Evolutionary conservation across 30 jellyfish, hydroid and myxozoan species (phyloP).

Genomic region (Cassiopea andromeda): DNA sequence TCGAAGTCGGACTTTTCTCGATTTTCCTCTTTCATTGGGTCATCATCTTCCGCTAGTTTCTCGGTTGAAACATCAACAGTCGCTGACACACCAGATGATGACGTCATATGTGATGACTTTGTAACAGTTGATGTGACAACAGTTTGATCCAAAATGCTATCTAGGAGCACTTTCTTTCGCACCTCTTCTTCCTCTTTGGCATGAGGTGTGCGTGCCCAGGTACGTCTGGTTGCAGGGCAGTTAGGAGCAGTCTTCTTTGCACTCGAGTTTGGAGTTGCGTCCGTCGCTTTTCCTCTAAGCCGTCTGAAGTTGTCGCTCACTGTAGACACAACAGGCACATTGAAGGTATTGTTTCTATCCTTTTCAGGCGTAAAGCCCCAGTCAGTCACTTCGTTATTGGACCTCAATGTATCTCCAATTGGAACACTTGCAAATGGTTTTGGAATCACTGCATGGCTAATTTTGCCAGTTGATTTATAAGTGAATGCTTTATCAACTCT

Average conservation of each 20-base stretch:
- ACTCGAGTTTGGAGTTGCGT: conserved; percentile 33
- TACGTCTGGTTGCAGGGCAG: conserved; percentile 41
- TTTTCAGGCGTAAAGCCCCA: background rate
- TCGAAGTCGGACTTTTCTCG: conserved; percentile 1
- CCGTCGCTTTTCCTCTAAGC: background rate
- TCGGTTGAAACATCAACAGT: background rate
- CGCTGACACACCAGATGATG: background rate
- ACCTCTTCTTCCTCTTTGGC: conserved; percentile 24
- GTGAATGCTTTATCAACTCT: background rate
- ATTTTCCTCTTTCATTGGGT: background rate
- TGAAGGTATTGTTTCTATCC: background rate
- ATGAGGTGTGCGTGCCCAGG: conserved; percentile 75
- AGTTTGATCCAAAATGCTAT: background rate
- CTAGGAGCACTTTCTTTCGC: background rate
- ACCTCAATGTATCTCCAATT: background rate
- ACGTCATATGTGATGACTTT: background rate
- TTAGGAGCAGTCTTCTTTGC: background rate
- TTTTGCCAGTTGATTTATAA: background rate
- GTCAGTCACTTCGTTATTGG: background rate
- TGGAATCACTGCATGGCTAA: background rate
- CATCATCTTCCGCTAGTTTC: background rate
- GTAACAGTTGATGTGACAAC: background rate
- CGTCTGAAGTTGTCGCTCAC: background rate
- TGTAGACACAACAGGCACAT: background rate
- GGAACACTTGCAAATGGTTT: background rate